Evolutionary conservation across 2,888 invertebrate species (phyloP).

Genomic region (Thysanoteuthis rhombus): DNA sequence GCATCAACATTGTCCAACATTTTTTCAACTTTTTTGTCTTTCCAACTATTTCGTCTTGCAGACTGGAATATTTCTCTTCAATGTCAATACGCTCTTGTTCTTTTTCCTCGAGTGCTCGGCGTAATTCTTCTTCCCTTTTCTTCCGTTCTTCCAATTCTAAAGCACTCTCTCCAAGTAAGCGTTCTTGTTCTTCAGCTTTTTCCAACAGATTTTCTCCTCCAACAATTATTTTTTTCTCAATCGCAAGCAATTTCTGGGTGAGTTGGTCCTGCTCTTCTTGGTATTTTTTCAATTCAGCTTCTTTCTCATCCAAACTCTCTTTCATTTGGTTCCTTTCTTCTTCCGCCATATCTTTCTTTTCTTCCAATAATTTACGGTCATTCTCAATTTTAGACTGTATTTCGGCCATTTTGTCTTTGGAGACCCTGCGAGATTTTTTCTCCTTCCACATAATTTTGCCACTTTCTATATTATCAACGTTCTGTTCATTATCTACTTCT

Average conservation of each 20-base stretch:
- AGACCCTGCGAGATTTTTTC: slow-evolving; percentile 47
- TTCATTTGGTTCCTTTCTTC: slow-evolving; percentile 76
- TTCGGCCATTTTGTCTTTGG: slow-evolving; percentile 70
- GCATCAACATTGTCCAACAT: slow-evolving; percentile 85
- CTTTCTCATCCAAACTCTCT: slow-evolving; percentile 74
- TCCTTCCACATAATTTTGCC: slow-evolving; percentile 49
- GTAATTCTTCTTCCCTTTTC: slow-evolving; percentile 82
- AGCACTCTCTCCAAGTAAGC: slow-evolving; percentile 88
- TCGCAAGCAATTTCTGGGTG: slow-evolving; percentile 81
- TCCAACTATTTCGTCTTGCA: slow-evolving; percentile 94
- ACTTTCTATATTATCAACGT: slow-evolving; percentile 52
- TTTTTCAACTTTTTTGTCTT: slow-evolving; percentile 92
- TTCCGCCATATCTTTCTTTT: slow-evolving; percentile 72
- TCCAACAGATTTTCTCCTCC: slow-evolving; percentile 98
- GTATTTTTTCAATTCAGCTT: slow-evolving; percentile 80
- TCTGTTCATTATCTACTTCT: slow-evolving; percentile 55
- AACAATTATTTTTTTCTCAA: slow-evolving; percentile 95
- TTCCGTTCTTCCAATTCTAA: slow-evolving; percentile 71
- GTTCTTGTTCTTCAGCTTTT: slow-evolving; percentile 93
- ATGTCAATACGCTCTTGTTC: slow-evolving; percentile 93
- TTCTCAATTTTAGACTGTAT: slow-evolving; percentile 70
- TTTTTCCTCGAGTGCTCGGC: slow-evolving; percentile 85
- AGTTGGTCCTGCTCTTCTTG: slow-evolving; percentile 81
- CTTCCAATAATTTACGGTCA: slow-evolving; percentile 68
- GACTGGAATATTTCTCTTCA: slow-evolving; percentile 91